A percentile compares a stretch with the other conserved stretches of the same genome.
Conservation (phyloP, 2,888 invertebrate species). For the Tridacna crocea region DNA sequence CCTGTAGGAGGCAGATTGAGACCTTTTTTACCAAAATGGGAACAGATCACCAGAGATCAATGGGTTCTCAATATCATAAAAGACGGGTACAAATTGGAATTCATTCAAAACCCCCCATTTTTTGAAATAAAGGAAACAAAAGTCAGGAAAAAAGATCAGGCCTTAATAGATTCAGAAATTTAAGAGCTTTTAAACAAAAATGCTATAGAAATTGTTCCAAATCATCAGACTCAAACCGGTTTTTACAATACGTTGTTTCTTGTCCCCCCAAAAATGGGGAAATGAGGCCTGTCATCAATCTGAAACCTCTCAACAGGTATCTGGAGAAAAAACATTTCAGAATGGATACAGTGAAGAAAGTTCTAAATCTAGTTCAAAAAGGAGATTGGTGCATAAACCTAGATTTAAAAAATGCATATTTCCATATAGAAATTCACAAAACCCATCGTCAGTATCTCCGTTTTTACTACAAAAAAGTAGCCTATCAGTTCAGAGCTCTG, state of each 20-base stretch:
- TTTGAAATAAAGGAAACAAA: not conserved
- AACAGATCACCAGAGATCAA: constrained; percentile 27
- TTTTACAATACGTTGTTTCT: not conserved
- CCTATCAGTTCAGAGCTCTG: not conserved
- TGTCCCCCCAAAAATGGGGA: not conserved
- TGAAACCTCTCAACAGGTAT: not conserved
- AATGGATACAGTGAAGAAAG: not conserved
- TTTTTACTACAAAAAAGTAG: not conserved
- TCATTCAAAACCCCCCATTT: constrained; percentile 25
- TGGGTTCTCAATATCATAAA: constrained; percentile 30
- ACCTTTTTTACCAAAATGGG: constrained; percentile 30
- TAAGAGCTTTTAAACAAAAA: not conserved
- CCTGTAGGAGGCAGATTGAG: constrained; percentile 34
- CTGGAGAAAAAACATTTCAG: not conserved
- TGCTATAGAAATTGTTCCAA: not conserved
- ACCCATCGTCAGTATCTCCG: not conserved
- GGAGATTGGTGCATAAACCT: not conserved
- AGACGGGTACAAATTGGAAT: constrained; percentile 32
- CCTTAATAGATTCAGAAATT: not conserved
- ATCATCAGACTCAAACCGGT: not conserved
- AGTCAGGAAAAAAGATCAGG: not conserved
- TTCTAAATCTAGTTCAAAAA: not conserved
- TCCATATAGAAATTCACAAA: not conserved
- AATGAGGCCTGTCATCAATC: not conserved
- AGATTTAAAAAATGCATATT: not conserved